Percentiles rank a stretch among this genome's conserved stretches.
Conservation (phyloP, 1,140 invertebrate genomes). For the Drosophila punjabiensis region DNA sequence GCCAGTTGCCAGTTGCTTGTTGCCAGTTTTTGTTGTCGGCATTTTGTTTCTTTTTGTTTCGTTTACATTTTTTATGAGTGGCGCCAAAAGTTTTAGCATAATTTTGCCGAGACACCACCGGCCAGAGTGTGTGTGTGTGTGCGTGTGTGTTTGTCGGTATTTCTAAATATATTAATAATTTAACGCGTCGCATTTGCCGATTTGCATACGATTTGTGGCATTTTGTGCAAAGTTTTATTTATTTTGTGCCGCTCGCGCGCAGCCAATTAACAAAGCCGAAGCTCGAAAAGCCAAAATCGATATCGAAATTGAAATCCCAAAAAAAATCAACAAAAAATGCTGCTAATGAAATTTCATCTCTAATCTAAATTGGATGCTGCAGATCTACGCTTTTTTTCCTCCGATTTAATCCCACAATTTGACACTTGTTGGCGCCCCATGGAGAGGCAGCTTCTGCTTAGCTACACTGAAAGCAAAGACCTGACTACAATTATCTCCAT, state of each 20-base stretch:
- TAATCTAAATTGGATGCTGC: constrained; percentile 48
- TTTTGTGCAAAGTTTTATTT: constrained; percentile 41
- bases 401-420: constrained; percentile 43
- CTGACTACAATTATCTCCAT: accelerated
- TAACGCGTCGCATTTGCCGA: constrained; percentile 65
- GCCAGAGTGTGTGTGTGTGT: constrained; percentile 17
- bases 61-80: constrained; percentile 75
- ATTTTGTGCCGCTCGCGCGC: constrained; percentile 39
- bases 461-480: background rate
- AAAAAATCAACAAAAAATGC: constrained; percentile 10
- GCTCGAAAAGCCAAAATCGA: constrained; percentile 7
- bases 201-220: constrained; percentile 70
- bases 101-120: constrained; percentile 36
- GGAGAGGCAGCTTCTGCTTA: constrained; percentile 20
- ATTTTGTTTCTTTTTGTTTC: constrained; percentile 35
- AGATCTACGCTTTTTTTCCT: background rate
- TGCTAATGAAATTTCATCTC: constrained; percentile 62
- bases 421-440: constrained; percentile 75
- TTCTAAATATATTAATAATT: constrained; percentile 82
- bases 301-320: constrained; percentile 14
- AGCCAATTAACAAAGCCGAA: constrained; percentile 58
- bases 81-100: constrained; percentile 81
- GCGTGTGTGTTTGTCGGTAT: constrained; percentile 46
- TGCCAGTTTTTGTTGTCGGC: constrained; percentile 37
- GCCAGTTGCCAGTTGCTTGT: background rate